Evolutionary conservation across 2,797 vertebrate genomes (phyloP).

Genomic region (Dromococcyx pavoninus): DNA sequence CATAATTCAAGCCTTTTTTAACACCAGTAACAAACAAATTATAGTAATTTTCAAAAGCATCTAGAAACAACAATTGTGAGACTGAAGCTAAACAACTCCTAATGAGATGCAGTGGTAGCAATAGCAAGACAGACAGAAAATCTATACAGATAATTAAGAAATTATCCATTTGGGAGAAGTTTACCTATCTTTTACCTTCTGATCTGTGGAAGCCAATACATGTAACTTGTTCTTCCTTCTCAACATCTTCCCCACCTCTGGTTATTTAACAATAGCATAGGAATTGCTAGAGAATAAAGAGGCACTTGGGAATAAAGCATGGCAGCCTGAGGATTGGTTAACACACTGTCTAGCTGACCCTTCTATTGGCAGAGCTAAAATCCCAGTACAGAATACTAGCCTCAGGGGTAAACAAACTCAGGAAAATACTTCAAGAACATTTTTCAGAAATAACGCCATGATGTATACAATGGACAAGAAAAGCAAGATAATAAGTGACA

Average conservation of each 20-base stretch:
- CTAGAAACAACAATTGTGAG: slow-evolving; percentile 53
- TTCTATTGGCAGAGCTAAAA: slow-evolving; percentile 49
- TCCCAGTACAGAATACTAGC: slow-evolving; percentile 39
- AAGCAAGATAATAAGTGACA: neutral
- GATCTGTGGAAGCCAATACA: neutral
- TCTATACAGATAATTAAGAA: slow-evolving; percentile 71
- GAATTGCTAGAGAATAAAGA: neutral
- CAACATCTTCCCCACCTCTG: neutral
- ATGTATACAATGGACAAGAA: slow-evolving; percentile 1
- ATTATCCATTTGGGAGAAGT: slow-evolving; percentile 53
- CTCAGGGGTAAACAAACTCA: slow-evolving; percentile 57
- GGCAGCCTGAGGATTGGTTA: neutral
- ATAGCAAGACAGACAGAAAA: slow-evolving; percentile 62
- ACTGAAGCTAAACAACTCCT: slow-evolving; percentile 54
- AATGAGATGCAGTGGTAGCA: slow-evolving; percentile 58
- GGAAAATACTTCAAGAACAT: slow-evolving; percentile 23
- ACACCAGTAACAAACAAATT: slow-evolving; percentile 64
- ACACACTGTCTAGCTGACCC: neutral
- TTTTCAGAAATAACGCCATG: neutral
- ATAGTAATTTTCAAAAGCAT: slow-evolving; percentile 65
- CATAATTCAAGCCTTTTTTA: slow-evolving; percentile 50
- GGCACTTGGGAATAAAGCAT: slow-evolving; percentile 29
- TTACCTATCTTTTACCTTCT: slow-evolving; percentile 29
- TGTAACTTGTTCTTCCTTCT: neutral
- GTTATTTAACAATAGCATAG: slow-evolving; percentile 33